A percentile compares a stretch with the other conserved stretches of the same genome.
phyloP scores from a whole-genome alignment of 1,140 invertebrate species.

The Aphaenogaster floridana region DNA sequence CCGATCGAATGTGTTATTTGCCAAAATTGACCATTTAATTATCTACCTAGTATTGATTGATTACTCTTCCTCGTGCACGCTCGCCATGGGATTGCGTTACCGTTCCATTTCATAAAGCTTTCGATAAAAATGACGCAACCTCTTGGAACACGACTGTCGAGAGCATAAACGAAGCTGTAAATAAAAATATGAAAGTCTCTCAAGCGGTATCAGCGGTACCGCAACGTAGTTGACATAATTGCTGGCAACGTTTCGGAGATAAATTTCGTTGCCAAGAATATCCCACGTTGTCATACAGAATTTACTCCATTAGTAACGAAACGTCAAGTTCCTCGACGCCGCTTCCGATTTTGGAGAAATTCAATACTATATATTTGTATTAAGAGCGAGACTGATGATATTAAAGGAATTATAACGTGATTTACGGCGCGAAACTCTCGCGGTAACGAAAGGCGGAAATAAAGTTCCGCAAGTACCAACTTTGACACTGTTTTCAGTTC shows the following conservation, averaged over 20 bases:
- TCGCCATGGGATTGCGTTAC: not conserved
- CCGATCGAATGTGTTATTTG: slow-evolving; percentile 39
- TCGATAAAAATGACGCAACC: slow-evolving; percentile 3
- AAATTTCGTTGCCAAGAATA: slow-evolving; percentile 56
- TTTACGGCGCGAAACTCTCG: not conserved
- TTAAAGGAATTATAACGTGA: slow-evolving; percentile 10
- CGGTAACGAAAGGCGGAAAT: not conserved
- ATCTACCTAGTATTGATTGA: slow-evolving; percentile 19
- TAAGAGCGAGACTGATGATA: not conserved
- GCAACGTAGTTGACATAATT: slow-evolving; percentile 37
- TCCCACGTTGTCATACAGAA: slow-evolving; percentile 44
- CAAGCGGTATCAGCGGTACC: slow-evolving; percentile 9
- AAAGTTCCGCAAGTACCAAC: not conserved
- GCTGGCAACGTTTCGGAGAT: slow-evolving; percentile 55
- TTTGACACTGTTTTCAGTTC: slow-evolving; percentile 24
- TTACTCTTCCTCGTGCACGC: not conserved
- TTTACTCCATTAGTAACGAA: slow-evolving; percentile 15
- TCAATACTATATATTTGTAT: not conserved
- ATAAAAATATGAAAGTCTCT: slow-evolving; percentile 44
- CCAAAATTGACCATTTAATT: slow-evolving; percentile 4
- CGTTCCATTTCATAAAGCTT: slow-evolving; percentile 10
- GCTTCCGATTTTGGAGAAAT: not conserved
- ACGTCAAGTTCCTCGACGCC: not conserved
- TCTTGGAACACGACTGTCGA: not conserved
- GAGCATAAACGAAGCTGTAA: slow-evolving; percentile 8